Conservation (phyloP, 2,888 invertebrate genomes). For the Gastrophysa polygoni region DNA sequence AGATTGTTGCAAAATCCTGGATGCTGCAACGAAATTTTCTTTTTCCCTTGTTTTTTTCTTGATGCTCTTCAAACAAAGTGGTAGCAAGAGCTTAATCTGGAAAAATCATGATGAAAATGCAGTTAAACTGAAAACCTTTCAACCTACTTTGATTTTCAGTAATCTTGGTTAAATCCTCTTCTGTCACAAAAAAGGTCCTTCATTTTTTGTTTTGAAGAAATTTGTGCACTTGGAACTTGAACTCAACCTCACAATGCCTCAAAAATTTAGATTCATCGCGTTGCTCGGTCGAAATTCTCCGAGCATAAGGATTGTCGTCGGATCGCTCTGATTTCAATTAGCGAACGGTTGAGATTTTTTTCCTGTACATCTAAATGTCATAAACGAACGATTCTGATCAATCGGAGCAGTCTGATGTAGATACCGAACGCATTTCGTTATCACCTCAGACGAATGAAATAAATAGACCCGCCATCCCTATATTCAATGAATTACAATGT, state of each 20-base stretch:
- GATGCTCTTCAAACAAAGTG: background rate
- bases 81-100: constrained; percentile 4
- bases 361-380: background rate
- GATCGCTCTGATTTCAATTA: background rate
- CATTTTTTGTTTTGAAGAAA: background rate
- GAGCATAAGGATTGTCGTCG: background rate
- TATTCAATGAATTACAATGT: too few species aligned
- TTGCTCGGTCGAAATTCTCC: background rate
- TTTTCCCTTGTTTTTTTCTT: constrained; percentile 1
- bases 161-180: background rate
- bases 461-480: too few species aligned
- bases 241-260: constrained; percentile 5
- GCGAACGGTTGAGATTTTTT: background rate
- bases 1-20: background rate
- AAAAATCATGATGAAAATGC: background rate
- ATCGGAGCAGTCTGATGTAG: background rate
- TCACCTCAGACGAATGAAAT: too few species aligned
- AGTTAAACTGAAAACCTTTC: background rate
- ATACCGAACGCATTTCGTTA: constrained; percentile 7
- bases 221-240: background rate
- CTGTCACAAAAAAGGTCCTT: background rate
- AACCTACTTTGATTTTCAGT: background rate
- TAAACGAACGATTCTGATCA: constrained; percentile 6
- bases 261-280: background rate
- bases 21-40: background rate